Evolutionary conservation across 2,888 invertebrate genomes (phyloP), one percentile per base, ranked within the genome.

Genomic region (Sycophila texana): DNA sequence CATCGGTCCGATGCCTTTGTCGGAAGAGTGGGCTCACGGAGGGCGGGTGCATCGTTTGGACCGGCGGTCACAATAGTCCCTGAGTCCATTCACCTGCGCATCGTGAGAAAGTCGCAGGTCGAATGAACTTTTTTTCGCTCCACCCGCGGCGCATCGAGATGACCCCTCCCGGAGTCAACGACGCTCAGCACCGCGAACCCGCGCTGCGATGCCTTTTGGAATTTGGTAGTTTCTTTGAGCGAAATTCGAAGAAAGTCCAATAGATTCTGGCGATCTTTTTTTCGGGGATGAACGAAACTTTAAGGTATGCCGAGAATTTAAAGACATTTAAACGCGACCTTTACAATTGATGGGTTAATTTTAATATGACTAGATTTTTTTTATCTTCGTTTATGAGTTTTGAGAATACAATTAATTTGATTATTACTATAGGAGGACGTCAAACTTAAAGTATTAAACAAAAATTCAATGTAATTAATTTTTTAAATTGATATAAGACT

Each of bases 11-110:
- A 53, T 67, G 61, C 39, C 80, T 77, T 82, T 80, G 80, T 80
- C 67, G 75, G 79, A 81, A 82, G 81, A 85, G 84, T 84, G 82
- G 85, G 85, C 84, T 83, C 81, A 80, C 83, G 84, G 85, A 85
- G 83, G 83, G 86, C 86, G 86, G 83, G 84, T 84, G 84, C 66
- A 81, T 83, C 78, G 80, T 82, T 76, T 81, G 73, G 76, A 79
- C 13, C 65, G 70, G 22, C 22, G 55, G 81, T 82, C 82, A 79
- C 83, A 82, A 86, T 83, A 82, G 82, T 74, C 80, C 79, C 51
- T 58, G 74, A 61, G 53, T 58, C 66, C 77, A 47, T 18, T 60
- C 66, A 76, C 76, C 51, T 30, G 1, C 16, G 22, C 73, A 71
- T 74, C 71, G 71, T 77, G 70, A 65, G 18, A 53, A 14, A 18